Conservation (phyloP, 2,888 invertebrate genomes). For the Spisula subtruncata region DNA sequence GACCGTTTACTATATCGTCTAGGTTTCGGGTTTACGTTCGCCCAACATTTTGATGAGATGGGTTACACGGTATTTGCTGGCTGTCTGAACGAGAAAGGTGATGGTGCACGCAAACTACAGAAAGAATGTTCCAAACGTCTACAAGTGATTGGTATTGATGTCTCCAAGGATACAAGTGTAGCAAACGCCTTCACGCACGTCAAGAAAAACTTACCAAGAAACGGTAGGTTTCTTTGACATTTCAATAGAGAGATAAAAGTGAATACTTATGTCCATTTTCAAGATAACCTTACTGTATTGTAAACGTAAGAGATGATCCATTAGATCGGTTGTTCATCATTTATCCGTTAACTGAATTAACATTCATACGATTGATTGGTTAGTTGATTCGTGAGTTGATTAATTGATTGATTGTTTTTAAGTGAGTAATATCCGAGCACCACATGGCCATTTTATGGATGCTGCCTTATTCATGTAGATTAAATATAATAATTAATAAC, state of each 20-base stretch:
- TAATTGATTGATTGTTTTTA: too few relatives aligned
- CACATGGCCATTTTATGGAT: too few relatives aligned
- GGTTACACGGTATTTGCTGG: slow-evolving; percentile 64
- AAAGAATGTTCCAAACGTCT: slow-evolving; percentile 31
- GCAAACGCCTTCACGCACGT: slow-evolving; percentile 39
- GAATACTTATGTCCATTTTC: not conserved
- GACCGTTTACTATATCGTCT: not conserved
- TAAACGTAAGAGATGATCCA: too few relatives aligned
- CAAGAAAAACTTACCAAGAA: slow-evolving; percentile 40
- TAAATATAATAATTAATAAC: too few relatives aligned
- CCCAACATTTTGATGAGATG: slow-evolving; percentile 43
- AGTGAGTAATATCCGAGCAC: too few relatives aligned
- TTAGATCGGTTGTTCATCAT: too few relatives aligned
- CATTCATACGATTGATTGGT: too few relatives aligned
- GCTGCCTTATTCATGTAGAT: not conserved
- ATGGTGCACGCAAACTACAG: slow-evolving; percentile 48
- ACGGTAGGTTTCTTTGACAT: slow-evolving; percentile 32
- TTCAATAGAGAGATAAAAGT: not conserved
- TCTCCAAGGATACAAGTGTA: slow-evolving; percentile 48
- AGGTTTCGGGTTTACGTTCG: slow-evolving; percentile 60
- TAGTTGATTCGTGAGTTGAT: too few relatives aligned
- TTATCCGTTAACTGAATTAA: too few relatives aligned
- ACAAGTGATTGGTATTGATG: slow-evolving; percentile 49
- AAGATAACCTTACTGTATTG: too few relatives aligned
- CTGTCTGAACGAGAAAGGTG: slow-evolving; percentile 46